phyloP scores from a whole-genome alignment of 2,797 vertebrate genomes.

The Todus mexicanus region DNA sequence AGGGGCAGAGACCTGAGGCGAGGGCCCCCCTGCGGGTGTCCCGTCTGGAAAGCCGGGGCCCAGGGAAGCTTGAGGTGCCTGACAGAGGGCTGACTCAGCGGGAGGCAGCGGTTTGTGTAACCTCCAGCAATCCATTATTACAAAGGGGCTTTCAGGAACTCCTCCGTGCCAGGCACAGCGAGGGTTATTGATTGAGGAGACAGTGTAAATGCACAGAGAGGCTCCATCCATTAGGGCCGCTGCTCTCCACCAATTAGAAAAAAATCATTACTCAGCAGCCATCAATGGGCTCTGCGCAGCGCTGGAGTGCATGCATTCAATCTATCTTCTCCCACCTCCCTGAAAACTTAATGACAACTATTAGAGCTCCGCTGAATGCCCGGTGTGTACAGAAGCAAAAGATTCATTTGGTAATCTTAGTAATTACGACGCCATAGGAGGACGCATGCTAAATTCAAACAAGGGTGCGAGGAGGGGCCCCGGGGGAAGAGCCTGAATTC shows the following conservation, averaged over 20 bases:
- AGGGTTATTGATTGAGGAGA: slow-evolving; percentile 82
- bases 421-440: slow-evolving; percentile 70
- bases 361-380: slow-evolving; percentile 80
- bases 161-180: slow-evolving; percentile 71
- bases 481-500: slow-evolving; percentile 40
- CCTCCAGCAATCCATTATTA: slow-evolving; percentile 76
- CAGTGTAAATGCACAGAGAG: slow-evolving; percentile 75
- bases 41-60: slow-evolving; percentile 46
- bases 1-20: background rate
- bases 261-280: slow-evolving; percentile 83
- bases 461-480: slow-evolving; percentile 32
- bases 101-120: slow-evolving; percentile 65
- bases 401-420: slow-evolving; percentile 79
- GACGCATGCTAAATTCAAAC: slow-evolving; percentile 57
- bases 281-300: slow-evolving; percentile 75
- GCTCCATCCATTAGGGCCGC: slow-evolving; percentile 81
- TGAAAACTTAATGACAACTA: slow-evolving; percentile 83
- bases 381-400: slow-evolving; percentile 78
- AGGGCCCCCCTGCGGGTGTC: background rate
- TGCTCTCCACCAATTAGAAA: slow-evolving; percentile 83
- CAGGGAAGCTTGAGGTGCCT: slow-evolving; percentile 30
- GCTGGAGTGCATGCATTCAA: slow-evolving; percentile 74
- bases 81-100: slow-evolving; percentile 64
- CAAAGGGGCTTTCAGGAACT: slow-evolving; percentile 80
- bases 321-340: slow-evolving; percentile 76